Evolutionary conservation across 1,140 invertebrate species (phyloP), one percentile per base, ranked within the genome.

Genomic region (Hetaerina americana): DNA sequence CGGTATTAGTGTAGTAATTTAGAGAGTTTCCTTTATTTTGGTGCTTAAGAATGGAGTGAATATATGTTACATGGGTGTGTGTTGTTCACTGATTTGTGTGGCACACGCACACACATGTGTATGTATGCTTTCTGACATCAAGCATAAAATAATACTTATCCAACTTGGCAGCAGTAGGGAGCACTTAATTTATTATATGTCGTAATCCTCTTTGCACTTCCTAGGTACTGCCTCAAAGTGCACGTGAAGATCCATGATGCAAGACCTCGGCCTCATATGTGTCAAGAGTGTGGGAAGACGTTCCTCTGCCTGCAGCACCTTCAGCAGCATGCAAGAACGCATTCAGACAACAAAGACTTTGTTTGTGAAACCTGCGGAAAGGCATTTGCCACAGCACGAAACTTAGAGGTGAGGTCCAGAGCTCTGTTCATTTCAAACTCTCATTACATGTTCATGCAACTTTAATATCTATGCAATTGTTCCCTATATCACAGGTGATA

Each of bases 161-260:
- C n/a, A n/a, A n/a, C n/a, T n/a, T n/a, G n/a, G n/a, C n/a, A n/a
- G n/a, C n/a, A n/a, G n/a, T n/a, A n/a, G n/a, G n/a, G n/a, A n/a
- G n/a, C n/a, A n/a, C n/a, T n/a, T n/a, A n/a, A n/a, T n/a, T n/a
- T n/a, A n/a, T n/a, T n/a, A n/a, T n/a, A n/a, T n/a, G n/a, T n/a
- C n/a, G n/a, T n/a, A n/a, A n/a, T n/a, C n/a, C n/a, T n/a, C n/a
- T n/a, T n/a, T n/a, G n/a, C n/a, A n/a, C n/a, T n/a, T n/a, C 2
- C 2, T 12, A 57, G 92, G 75, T 92, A 92, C 76, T 90, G 90
- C 0, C 87, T 87, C 73, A 89, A 88, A 75, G 87, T 89, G 0
- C 91, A 92, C 77, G 81, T 87, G 70, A 92, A 91, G 80, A 92
- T 88, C 0, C 90, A 93, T 75, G 82, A 86, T 77, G 84, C 85